Conservation (phyloP, 1,140 invertebrate genomes). For the Sesamia nonagrioides region DNA sequence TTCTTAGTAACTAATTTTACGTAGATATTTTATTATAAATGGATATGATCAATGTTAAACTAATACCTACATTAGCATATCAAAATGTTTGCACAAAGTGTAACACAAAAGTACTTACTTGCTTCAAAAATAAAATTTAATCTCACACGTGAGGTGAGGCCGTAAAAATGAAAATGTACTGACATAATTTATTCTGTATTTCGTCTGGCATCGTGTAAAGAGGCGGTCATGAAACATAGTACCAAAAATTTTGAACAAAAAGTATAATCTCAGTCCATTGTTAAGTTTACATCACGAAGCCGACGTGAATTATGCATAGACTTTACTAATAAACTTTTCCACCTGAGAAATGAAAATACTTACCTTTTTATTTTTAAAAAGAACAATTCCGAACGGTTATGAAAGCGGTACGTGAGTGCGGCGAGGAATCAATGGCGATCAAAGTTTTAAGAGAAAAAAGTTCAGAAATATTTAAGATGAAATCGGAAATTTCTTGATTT, state of each 20-base stretch:
- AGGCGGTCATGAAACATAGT: conserved; percentile 16
- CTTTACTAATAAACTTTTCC: conserved; percentile 28
- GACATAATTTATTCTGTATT: conserved; percentile 39
- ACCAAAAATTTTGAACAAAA: conserved; percentile 21
- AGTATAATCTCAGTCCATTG: conserved; percentile 14
- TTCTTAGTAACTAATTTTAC: not conserved
- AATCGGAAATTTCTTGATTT: conserved; percentile 44
- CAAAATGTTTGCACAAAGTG: not conserved
- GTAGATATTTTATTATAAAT: too few relatives aligned
- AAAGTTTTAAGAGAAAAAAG: conserved; percentile 38
- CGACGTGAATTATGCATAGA: conserved; percentile 26
- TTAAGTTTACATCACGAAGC: conserved; percentile 13
- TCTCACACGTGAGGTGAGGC: conserved; percentile 30
- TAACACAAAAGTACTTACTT: not conserved
- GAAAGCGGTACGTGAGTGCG: conserved; percentile 12
- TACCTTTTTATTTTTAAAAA: conserved; percentile 26
- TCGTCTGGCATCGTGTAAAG: conserved; percentile 22
- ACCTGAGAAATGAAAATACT: conserved; percentile 14
- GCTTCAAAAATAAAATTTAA: conserved; percentile 38
- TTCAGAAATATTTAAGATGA: conserved; percentile 35
- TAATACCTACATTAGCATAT: not conserved
- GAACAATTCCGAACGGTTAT: conserved; percentile 20
- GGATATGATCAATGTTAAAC: not conserved
- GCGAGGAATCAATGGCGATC: conserved; percentile 36
- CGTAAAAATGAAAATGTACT: conserved; percentile 42